Evolutionary conservation across 2,113 vertebrate genomes (phyloP), one percentile per base, ranked within the genome.

Genomic region (Thunnus thynnus): DNA sequence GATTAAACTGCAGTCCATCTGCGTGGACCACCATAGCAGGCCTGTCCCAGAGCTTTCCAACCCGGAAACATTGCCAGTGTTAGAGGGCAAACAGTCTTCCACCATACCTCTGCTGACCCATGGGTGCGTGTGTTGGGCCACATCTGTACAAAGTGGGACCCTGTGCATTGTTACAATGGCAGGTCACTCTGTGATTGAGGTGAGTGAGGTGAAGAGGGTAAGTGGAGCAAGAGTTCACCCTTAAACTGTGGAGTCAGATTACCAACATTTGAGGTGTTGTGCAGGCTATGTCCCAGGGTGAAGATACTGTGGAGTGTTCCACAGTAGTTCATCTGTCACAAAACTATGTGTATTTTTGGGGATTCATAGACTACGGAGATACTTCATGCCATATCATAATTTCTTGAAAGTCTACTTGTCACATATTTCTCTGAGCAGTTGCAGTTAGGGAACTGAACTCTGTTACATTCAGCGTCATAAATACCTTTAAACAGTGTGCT

Each of bases 21-120:
- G 72, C 14, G 72, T 76, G 78, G 96, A 97, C 97, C 97, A 97
- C 96, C 97, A 83, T 78, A 92, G 76, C 92, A 94, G 90, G 72
- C 87, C 93, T 58, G 68, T 64, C 60, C 95, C 94, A 95, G 91
- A 91, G 92, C 93, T 95, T 93, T 93, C 91, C 94, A 95, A 95
- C 95, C 89, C 83, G 85, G 78, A 91, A 93, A 96, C 95, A 94
- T 94, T 77, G 90, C 89, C 89, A 90, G 94, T 94, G 95, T 96
- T 93, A 90, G 87, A 95, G 94, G 94, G 95, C 91, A 88, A 41
- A 30, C 62, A 71, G 58, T 81, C 63, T 79, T 94, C 92, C 91
- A 91, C 89, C 92, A 92, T 89, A 94, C 91, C 94, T 93, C 92
- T 84, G 84, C 91, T 89, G 80, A 89, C 92, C 93, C 90, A 76